Conservation (phyloP, 2,113 vertebrate species). For the Clarias gariepinus region DNA sequence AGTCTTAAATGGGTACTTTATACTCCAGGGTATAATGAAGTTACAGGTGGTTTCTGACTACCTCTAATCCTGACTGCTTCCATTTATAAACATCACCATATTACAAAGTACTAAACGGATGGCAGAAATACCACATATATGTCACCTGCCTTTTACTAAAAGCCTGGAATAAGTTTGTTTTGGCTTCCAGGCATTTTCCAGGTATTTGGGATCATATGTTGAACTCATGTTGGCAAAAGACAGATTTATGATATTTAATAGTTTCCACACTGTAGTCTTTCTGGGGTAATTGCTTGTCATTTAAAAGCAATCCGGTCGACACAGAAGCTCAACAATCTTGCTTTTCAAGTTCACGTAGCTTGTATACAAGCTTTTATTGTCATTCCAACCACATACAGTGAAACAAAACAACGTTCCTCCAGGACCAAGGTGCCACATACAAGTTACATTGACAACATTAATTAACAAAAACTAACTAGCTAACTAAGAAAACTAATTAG, state of each 20-base stretch:
- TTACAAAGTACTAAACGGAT: not conserved
- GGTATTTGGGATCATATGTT: not conserved
- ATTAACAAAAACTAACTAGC: too few relatives aligned
- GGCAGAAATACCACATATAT: not conserved
- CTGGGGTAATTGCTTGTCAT: not conserved
- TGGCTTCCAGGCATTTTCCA: not conserved
- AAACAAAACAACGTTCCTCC: too few relatives aligned
- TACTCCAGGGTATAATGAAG: not conserved
- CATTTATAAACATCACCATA: not conserved
- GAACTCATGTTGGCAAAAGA: not conserved
- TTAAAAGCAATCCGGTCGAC: not conserved
- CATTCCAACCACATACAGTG: too few relatives aligned
- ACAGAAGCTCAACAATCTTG: not conserved
- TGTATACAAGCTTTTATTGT: too few relatives aligned
- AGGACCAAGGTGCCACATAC: too few relatives aligned
- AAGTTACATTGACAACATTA: too few relatives aligned
- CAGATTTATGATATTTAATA: not conserved
- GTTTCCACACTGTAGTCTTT: not conserved
- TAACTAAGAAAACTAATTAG: too few relatives aligned
- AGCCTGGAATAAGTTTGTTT: not conserved
- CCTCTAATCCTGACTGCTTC: not conserved
- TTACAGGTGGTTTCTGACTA: not conserved
- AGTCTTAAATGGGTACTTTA: not conserved
- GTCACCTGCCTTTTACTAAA: not conserved
- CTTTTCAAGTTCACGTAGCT: not conserved